Evolutionary conservation across 2,888 invertebrate species (phyloP).

Genomic region (Melanotus villosus): DNA sequence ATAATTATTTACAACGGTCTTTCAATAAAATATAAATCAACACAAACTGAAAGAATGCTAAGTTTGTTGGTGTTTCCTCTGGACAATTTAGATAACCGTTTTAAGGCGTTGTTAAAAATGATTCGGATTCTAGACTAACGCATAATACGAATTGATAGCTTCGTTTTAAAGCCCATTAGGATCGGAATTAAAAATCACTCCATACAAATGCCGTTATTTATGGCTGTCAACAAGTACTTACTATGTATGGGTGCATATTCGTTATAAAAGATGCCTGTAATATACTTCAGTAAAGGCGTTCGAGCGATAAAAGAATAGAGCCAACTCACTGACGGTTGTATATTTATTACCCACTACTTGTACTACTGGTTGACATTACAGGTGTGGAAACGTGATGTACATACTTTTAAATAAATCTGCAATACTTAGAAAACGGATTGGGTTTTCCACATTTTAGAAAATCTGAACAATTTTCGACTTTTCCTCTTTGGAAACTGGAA

Average conservation of each 20-base stretch:
- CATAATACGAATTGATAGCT: constrained; percentile 25
- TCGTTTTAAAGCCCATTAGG: constrained; percentile 24
- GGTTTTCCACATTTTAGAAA: no score
- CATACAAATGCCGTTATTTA: constrained; percentile 21
- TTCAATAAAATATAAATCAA: constrained; percentile 16
- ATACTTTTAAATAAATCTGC: background rate
- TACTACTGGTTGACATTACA: background rate
- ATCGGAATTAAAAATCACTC: constrained; percentile 14
- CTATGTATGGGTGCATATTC: constrained; percentile 26
- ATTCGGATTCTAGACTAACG: constrained; percentile 11
- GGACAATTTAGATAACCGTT: constrained; percentile 14
- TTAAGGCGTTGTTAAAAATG: constrained; percentile 2
- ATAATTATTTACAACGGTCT: no score
- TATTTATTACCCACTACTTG: constrained; percentile 21
- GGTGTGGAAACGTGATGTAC: background rate
- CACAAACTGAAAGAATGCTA: constrained; percentile 2
- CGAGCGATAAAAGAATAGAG: constrained; percentile 34
- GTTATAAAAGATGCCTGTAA: constrained; percentile 28
- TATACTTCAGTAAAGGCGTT: constrained; percentile 28
- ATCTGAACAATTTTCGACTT: no score
- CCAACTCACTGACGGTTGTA: constrained; percentile 14
- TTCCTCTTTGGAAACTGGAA: no score
- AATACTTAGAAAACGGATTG: background rate
- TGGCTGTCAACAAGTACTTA: constrained; percentile 24
- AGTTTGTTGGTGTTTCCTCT: background rate